Evolutionary conservation across 1,140 invertebrate species (phyloP).

Genomic region (Pogonognathellus flavescens): DNA sequence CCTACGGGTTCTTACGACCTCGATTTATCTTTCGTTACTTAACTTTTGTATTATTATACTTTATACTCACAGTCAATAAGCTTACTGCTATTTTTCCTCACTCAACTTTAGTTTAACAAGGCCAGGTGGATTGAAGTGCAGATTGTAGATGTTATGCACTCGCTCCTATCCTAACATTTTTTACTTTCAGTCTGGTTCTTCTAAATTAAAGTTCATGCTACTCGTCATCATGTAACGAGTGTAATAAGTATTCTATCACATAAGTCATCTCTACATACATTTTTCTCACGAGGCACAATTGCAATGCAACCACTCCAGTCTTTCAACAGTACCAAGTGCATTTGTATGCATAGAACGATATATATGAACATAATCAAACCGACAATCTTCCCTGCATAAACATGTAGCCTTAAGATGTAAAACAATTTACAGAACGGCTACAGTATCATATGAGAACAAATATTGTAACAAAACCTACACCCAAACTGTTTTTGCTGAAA

Average conservation of each 20-base stretch:
- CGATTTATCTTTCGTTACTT: constrained; percentile 43
- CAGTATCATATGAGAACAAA: neutral
- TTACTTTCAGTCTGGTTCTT: constrained; percentile 34
- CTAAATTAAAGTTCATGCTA: constrained; percentile 43
- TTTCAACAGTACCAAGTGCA: neutral
- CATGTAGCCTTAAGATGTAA: neutral
- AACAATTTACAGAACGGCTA: neutral
- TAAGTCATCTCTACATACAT: constrained; percentile 11
- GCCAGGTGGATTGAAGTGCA: constrained; percentile 12
- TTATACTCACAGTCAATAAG: neutral
- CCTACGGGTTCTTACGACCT: constrained; percentile 43
- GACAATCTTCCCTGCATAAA: neutral
- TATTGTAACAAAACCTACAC: neutral
- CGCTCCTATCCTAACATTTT: constrained; percentile 42
- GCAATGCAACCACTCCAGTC: neutral
- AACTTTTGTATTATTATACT: constrained; percentile 16
- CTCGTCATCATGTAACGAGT: constrained; percentile 35
- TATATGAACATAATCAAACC: neutral
- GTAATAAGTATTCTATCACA: constrained; percentile 41
- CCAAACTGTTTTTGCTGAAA: neutral
- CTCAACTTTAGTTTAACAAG: constrained; percentile 35
- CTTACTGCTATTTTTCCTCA: constrained; percentile 13
- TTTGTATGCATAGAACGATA: neutral
- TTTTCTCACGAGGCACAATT: constrained; percentile 19
- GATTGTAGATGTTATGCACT: neutral